Evolutionary conservation across 2,888 invertebrate genomes (phyloP), one percentile per base, ranked within the genome.

Genomic region (Sinelater perroti): DNA sequence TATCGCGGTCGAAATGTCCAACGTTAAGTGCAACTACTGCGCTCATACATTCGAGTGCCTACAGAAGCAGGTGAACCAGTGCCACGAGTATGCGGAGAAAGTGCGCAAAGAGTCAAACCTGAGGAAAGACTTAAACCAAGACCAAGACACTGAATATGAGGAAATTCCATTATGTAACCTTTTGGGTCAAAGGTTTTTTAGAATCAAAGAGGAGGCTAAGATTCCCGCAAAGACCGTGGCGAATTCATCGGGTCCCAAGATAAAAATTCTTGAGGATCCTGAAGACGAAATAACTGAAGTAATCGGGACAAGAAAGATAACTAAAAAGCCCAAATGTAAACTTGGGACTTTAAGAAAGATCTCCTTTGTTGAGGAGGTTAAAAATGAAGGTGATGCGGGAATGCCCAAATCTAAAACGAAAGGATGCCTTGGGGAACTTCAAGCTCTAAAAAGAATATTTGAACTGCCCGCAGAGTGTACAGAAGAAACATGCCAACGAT

Each of bases 101-200:
- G 64, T 69, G 14, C 14, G 62, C 1, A 33, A 60, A 28, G 66
- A 67, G 46, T 62, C 66, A n/a, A 57, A 63, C 16, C 16, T 65
- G 36, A 50, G 67, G 6, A 28, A 66, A 36, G 54, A 67, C 36
- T 62, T 67, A 26, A 60, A 63, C 20, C 35, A 31, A 8, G 62
- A 64, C 17, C 65, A 70, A 14, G 61, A 59, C 17, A 35, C 55
- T 2, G 66, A 69, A 33, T 69, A 67, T 54, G 56, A 65, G 50
- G 70, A 70, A 38, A 67, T 69, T 5, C 67, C 69, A 1, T 55
- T 69, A 28, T 58, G 61, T n/a, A 56, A 64, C 2, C 31, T 70
- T 8, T 55, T 69, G 13, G 65, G 61, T 0, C 61, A 62, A 20
- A 58, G 51, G 1, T 3, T 10, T 10, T 13, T 10, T 3, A 30